Percentiles rank a stretch among this genome's conserved stretches.
phyloP scores from a whole-genome alignment of 2,113 vertebrate species.

The Trogon melanurus region DNA sequence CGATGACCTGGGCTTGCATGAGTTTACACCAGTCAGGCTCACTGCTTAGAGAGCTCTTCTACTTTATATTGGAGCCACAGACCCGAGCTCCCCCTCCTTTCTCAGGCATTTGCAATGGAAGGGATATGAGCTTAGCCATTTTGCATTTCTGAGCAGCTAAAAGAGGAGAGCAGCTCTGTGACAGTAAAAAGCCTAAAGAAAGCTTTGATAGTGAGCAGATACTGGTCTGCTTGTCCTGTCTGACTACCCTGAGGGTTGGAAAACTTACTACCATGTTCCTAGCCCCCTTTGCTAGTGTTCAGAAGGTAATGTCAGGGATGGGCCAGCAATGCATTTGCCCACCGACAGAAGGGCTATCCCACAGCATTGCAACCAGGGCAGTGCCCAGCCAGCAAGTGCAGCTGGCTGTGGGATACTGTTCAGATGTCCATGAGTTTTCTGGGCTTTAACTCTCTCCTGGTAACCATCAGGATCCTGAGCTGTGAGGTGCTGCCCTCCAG shows the following conservation, averaged over 20 bases:
- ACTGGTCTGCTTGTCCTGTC: background rate
- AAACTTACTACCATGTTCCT: background rate
- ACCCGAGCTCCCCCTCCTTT: background rate
- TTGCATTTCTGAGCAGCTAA: background rate
- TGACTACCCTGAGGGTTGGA: background rate
- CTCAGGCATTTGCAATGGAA: background rate
- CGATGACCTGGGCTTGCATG: background rate
- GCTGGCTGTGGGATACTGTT: background rate
- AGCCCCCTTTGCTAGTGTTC: background rate
- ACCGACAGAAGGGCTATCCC: background rate
- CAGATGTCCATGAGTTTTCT: fast-evolving
- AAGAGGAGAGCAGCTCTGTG: background rate
- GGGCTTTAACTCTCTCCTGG: background rate
- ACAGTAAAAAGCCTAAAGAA: background rate
- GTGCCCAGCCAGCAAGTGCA: background rate
- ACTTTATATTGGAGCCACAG: background rate
- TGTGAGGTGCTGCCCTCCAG: background rate
- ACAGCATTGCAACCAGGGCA: background rate
- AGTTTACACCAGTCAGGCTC: background rate
- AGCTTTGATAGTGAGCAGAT: fast-evolving
- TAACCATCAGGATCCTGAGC: background rate
- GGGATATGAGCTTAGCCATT: background rate
- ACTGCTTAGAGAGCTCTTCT: background rate
- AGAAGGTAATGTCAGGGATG: background rate
- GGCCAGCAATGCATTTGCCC: background rate